Percentiles rank a stretch among this genome's conserved stretches.
phyloP scores from a whole-genome alignment of 2,113 vertebrate genomes.

The Melanerpes aurifrons region DNA sequence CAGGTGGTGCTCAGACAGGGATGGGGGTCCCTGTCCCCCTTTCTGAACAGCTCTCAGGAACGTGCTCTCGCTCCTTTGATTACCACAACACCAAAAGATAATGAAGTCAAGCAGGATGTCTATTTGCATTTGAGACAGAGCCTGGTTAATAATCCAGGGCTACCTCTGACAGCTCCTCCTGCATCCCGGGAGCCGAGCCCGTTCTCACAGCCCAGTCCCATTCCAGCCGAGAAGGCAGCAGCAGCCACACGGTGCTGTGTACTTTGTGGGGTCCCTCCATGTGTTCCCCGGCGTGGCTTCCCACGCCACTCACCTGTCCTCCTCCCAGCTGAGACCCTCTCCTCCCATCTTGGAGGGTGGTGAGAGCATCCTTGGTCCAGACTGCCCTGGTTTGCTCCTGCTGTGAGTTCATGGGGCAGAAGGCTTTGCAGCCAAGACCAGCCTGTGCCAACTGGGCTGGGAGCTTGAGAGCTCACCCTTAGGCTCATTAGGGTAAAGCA shows the following conservation, averaged over 20 bases:
- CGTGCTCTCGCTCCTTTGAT: not conserved
- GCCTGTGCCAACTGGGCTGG: not conserved
- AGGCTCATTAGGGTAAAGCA: not conserved
- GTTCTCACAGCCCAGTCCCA: not conserved
- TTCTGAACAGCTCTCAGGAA: not conserved
- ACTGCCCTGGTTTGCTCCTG: not conserved
- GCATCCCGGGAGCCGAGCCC: not conserved
- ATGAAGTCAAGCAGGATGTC: not conserved
- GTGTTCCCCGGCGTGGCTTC: not conserved
- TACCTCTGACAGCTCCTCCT: not conserved
- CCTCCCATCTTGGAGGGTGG: not conserved
- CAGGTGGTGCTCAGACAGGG: not conserved
- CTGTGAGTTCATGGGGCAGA: not conserved
- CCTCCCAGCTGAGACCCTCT: not conserved
- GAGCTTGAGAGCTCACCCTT: not conserved
- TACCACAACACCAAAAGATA: not conserved
- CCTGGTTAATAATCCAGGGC: not conserved
- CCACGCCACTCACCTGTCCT: not conserved
- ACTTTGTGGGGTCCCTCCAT: not conserved
- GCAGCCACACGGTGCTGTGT: not conserved
- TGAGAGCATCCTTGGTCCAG: not conserved
- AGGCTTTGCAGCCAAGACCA: not conserved
- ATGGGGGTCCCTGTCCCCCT: not conserved
- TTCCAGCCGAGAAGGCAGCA: not conserved
- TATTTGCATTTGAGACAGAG: not conserved